Evolutionary conservation across 2,113 vertebrate species (phyloP).

Genomic region (Caloenas nicobarica): DNA sequence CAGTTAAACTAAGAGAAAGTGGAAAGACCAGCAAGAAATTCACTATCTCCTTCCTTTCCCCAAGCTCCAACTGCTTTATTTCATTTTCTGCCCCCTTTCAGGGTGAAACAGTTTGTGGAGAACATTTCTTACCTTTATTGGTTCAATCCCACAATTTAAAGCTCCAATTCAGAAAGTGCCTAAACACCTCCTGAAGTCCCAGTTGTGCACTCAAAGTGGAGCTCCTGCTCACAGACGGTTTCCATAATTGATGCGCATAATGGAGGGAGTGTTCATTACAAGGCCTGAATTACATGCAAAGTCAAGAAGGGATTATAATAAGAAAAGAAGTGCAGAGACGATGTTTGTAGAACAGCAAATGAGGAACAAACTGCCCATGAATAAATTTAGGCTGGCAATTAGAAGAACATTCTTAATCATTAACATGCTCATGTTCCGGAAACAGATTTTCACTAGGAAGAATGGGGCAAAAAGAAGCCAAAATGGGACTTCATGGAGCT

Average conservation of each 20-base stretch:
- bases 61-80: neutral
- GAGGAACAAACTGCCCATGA: neutral
- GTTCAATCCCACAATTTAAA: neutral
- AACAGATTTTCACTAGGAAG: neutral
- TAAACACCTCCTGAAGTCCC: neutral
- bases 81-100: neutral
- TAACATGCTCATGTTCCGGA: neutral
- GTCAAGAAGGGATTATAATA: neutral
- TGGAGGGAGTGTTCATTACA: neutral
- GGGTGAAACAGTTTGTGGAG: neutral
- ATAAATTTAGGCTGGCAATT: conserved; percentile 40
- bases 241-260: neutral
- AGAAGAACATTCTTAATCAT: neutral
- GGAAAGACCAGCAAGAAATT: neutral
- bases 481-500: neutral
- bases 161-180: neutral
- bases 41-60: neutral
- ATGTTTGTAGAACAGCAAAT: neutral
- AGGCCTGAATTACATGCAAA: neutral
- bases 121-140: conserved; percentile 1
- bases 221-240: neutral
- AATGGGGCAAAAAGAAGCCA: neutral
- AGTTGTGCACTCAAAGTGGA: neutral
- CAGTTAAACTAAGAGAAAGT: neutral
- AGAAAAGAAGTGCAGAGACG: neutral